A percentile compares a stretch with the other conserved stretches of the same genome.
phyloP scores from a whole-genome alignment of 2,113 vertebrate species.

The Miniopterus natalensis region DNA sequence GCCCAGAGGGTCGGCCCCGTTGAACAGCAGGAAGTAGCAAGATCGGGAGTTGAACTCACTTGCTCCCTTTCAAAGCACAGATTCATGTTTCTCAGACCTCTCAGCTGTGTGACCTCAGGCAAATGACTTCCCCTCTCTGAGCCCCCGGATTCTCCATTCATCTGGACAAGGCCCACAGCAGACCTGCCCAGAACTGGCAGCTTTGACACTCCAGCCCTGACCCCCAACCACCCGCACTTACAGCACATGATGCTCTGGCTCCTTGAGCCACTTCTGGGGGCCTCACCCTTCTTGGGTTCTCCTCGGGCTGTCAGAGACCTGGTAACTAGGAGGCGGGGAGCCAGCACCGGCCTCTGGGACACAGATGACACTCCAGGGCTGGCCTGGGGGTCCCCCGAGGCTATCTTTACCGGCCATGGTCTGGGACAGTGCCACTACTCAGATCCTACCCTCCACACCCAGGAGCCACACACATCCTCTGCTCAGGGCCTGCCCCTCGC shows the following conservation, averaged over 20 bases:
- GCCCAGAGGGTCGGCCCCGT: not conserved
- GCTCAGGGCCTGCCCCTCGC: no score
- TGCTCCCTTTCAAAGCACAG: not conserved
- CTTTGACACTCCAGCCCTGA: not conserved
- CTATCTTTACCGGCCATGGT: accelerated
- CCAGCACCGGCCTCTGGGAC: accelerated
- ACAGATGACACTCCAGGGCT: accelerated
- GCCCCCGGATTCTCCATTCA: not conserved
- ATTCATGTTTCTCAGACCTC: not conserved
- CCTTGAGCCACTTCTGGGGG: not conserved
- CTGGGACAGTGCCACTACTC: accelerated
- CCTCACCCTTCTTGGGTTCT: not conserved
- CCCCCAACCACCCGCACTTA: no score
- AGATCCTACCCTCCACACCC: not conserved
- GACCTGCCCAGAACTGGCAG: no score
- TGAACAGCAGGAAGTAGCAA: accelerated
- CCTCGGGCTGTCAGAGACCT: no score
- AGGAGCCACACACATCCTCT: not conserved
- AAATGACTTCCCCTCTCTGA: not conserved
- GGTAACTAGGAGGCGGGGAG: accelerated
- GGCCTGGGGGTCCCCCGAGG: not conserved
- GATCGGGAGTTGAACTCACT: accelerated
- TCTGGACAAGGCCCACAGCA: not conserved
- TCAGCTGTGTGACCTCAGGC: not conserved
- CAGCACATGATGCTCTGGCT: accelerated